A percentile compares a stretch with the other conserved stretches of the same genome.
These are phyloP conservation scores for Anser brachyrhynchus DNA, from an alignment of 2,113 vertebrate species.

Conservation along the genomic window DNA sequence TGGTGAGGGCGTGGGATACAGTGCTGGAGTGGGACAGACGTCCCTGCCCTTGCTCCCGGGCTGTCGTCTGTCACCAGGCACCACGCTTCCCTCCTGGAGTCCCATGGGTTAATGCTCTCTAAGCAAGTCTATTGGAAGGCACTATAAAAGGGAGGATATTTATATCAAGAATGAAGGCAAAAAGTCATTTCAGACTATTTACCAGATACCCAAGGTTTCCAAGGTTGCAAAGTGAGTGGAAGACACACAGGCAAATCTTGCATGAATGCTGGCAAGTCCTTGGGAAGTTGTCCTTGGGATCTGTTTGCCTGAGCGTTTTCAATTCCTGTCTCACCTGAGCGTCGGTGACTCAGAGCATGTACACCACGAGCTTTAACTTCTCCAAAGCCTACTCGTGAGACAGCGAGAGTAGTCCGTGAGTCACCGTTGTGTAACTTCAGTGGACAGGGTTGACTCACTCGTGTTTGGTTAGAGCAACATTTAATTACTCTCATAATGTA, in stretches of 20 bases:
- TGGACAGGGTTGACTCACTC: neutral
- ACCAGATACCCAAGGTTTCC: neutral
- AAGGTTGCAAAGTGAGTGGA: neutral
- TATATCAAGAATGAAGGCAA: neutral
- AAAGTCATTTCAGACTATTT: neutral
- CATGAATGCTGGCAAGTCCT: neutral
- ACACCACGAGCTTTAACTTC: neutral
- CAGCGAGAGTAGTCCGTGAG: neutral
- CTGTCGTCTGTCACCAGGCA: neutral
- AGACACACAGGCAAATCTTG: neutral
- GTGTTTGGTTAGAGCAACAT: neutral
- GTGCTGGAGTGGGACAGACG: neutral
- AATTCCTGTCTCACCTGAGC: neutral
- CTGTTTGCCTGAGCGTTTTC: neutral
- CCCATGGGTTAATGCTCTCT: neutral
- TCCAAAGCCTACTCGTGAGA: neutral
- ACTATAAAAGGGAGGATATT: neutral
- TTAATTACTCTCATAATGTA: accelerated
- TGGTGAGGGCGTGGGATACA: accelerated
- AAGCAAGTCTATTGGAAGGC: neutral
- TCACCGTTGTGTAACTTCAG: neutral
- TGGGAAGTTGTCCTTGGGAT: neutral
- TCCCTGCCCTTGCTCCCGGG: neutral
- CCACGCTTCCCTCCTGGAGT: neutral
- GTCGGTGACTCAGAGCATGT: neutral